Percentiles rank a stretch among this genome's conserved stretches.
These are phyloP conservation scores for Caenorhabditis afra DNA, from an alignment of 2,888 invertebrate species.

Conservation along the genomic window DNA sequence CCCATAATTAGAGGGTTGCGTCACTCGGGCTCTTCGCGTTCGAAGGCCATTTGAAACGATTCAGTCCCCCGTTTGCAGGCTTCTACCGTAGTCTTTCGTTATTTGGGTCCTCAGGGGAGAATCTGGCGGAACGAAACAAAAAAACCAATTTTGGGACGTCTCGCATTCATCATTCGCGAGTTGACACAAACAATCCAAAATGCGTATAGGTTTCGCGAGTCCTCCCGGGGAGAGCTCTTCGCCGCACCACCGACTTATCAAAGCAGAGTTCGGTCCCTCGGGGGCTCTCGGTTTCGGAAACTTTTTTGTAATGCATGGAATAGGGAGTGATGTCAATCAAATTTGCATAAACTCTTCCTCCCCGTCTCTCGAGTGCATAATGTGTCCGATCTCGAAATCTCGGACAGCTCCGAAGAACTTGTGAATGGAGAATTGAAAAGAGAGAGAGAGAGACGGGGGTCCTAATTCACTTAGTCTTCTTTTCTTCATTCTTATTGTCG, in stretches of 20 bases:
- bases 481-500: not conserved
- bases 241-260: constrained; percentile 6
- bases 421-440: not conserved
- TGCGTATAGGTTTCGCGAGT: constrained; percentile 9
- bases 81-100: too few relatives aligned
- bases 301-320: constrained; percentile 52
- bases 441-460: too few relatives aligned
- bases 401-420: not conserved
- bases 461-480: constrained; percentile 36
- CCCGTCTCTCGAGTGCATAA: constrained; percentile 35
- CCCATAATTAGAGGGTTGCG: constrained; percentile 55
- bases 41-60: constrained; percentile 29
- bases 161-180: constrained; percentile 29
- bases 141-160: constrained; percentile 27
- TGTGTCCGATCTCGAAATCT: constrained; percentile 14
- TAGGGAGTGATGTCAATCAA: constrained; percentile 50
- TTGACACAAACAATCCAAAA: constrained; percentile 24
- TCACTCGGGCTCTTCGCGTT: constrained; percentile 12
- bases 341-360: constrained; percentile 44
- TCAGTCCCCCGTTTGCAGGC: too few relatives aligned
- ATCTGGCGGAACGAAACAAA: not conserved
- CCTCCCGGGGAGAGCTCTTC: not conserved
- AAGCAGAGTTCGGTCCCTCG: constrained; percentile 9
- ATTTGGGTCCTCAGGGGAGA: constrained; percentile 17
- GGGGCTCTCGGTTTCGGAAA: constrained; percentile 11